A percentile compares a stretch with the other conserved stretches of the same genome.
These are phyloP conservation scores for Montipora cactus DNA, from an alignment of 64 coral and sea anemone species.

Conservation along the genomic window DNA sequence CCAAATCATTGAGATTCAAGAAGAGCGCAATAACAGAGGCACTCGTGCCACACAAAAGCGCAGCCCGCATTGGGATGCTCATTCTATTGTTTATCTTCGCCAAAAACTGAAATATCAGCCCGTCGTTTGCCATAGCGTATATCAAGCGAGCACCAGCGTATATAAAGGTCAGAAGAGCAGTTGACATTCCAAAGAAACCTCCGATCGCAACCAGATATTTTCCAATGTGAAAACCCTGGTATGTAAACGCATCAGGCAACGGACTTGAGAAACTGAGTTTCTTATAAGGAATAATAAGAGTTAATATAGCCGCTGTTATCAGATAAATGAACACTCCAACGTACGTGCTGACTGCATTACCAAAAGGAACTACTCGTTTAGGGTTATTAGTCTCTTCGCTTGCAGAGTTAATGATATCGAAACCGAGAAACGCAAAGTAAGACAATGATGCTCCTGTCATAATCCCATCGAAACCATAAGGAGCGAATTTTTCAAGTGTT, in stretches of 20 bases:
- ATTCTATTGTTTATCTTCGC: slow-evolving; percentile 56
- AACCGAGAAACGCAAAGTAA: slow-evolving; percentile 90
- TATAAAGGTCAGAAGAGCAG: slow-evolving; percentile 68
- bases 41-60: slow-evolving; percentile 57
- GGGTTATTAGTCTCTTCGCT: slow-evolving; percentile 86
- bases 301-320: slow-evolving; percentile 71
- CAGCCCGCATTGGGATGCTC: slow-evolving; percentile 43
- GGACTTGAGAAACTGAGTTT: slow-evolving; percentile 66
- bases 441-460: slow-evolving; percentile 74
- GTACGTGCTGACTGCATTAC: slow-evolving; percentile 76
- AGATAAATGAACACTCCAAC: slow-evolving; percentile 83
- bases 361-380: slow-evolving; percentile 62
- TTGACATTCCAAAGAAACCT: slow-evolving; percentile 86
- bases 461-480: slow-evolving; percentile 78
- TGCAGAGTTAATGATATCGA: slow-evolving; percentile 85
- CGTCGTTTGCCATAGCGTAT: slow-evolving; percentile 92
- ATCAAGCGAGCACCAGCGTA: slow-evolving; percentile 75
- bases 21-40: slow-evolving; percentile 67
- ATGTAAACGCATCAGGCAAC: slow-evolving; percentile 67
- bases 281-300: slow-evolving; percentile 89
- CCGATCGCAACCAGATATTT: slow-evolving; percentile 88
- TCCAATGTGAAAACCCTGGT: slow-evolving; percentile 66
- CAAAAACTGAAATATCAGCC: slow-evolving; percentile 75
- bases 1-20: slow-evolving; percentile 56
- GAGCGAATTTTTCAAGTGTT: slow-evolving; percentile 83